Conservation (phyloP, 2,113 vertebrate species). For the Trinectes maculatus region DNA sequence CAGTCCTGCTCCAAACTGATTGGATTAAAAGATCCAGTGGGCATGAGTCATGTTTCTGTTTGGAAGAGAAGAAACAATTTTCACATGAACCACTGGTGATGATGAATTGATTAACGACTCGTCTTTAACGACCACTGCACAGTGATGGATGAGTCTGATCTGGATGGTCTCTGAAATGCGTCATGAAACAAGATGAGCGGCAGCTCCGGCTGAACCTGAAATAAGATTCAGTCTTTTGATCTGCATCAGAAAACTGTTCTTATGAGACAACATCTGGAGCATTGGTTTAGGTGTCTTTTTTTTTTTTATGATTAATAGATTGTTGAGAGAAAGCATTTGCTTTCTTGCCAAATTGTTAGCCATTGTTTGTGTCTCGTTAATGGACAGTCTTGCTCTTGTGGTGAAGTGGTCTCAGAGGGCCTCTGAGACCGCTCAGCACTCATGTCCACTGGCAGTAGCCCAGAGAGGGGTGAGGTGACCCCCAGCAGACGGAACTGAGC, state of each 20-base stretch:
- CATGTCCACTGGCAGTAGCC: constrained; percentile 26
- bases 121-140: constrained; percentile 12
- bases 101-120: constrained; percentile 47
- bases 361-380: constrained; percentile 41
- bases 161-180: not conserved
- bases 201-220: not conserved
- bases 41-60: constrained; percentile 51
- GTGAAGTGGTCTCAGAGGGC: constrained; percentile 24
- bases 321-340: not conserved
- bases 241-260: not conserved
- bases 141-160: constrained; percentile 47
- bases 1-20: constrained; percentile 42
- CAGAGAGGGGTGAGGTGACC: constrained; percentile 20
- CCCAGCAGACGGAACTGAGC: constrained; percentile 36
- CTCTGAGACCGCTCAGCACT: constrained; percentile 30
- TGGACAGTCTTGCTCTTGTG: constrained; percentile 36
- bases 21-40: constrained; percentile 52
- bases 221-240: constrained; percentile 38
- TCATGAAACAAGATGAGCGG: constrained; percentile 10
- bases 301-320: constrained; percentile 2
- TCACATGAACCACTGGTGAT: constrained; percentile 14
- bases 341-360: constrained; percentile 44
- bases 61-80: constrained; percentile 40
- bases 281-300: constrained; percentile 3
- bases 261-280: constrained; percentile 3